These are phyloP conservation scores for Chiloscyllium punctatum DNA, from an alignment of 2,797 vertebrate genomes.

Conservation along the genomic window DNA sequence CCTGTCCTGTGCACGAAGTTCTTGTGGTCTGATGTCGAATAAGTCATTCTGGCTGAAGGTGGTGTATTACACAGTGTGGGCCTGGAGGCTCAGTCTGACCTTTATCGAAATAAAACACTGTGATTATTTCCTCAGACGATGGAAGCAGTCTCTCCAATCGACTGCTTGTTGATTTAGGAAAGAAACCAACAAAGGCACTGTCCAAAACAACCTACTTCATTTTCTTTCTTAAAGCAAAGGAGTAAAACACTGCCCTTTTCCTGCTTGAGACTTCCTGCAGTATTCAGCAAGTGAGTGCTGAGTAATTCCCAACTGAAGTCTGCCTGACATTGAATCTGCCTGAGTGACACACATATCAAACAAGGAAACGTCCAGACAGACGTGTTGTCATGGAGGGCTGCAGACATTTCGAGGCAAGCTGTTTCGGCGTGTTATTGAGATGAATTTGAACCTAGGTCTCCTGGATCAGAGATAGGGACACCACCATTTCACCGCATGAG, in stretches of 20 bases:
- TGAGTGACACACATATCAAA: not conserved
- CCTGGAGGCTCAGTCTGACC: not conserved
- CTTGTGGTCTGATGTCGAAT: not conserved
- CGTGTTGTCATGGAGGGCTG: not conserved
- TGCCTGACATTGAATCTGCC: too few species aligned
- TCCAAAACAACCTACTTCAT: not conserved
- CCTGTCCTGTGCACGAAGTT: not conserved
- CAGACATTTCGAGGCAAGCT: not conserved
- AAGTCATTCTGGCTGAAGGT: not conserved
- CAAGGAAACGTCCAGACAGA: not conserved
- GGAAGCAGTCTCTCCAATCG: not conserved
- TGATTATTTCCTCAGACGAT: not conserved
- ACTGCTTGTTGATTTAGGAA: not conserved
- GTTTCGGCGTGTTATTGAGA: too few species aligned
- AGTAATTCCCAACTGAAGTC: too few species aligned
- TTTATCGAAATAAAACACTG: not conserved
- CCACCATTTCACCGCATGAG: too few species aligned
- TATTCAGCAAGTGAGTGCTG: not conserved
- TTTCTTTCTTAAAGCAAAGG: not conserved
- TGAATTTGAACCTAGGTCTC: too few species aligned
- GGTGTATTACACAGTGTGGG: not conserved
- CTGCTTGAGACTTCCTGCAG: not conserved
- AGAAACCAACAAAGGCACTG: not conserved
- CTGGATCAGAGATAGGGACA: too few species aligned
- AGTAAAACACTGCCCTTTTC: not conserved